phyloP scores from a whole-genome alignment of 2,113 vertebrate species.

The Tursiops truncatus region DNA sequence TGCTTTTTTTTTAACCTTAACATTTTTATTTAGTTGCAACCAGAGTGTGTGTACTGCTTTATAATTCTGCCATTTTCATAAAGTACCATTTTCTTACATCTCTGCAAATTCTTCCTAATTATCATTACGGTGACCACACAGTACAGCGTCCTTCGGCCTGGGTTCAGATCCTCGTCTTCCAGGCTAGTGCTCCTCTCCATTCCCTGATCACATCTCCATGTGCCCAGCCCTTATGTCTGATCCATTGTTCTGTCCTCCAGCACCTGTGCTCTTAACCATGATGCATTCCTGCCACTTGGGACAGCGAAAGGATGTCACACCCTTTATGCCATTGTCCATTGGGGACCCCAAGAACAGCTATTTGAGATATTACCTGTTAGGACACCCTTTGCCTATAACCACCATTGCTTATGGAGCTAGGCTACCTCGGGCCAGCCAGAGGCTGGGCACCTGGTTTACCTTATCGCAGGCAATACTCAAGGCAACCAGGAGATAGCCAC shows the following conservation, averaged over 20 bases:
- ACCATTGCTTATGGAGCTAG: neutral
- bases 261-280: neutral
- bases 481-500: too few species aligned
- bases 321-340: neutral
- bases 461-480: neutral
- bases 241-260: neutral
- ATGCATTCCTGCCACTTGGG: neutral
- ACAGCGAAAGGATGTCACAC: too few species aligned
- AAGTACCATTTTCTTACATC: neutral
- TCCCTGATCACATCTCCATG: accelerated
- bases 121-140: neutral
- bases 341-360: neutral
- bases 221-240: too few species aligned
- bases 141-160: neutral
- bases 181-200: accelerated
- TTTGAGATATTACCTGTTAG: neutral
- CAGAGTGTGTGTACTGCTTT: neutral
- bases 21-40: neutral
- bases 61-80: neutral
- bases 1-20: neutral
- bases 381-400: neutral
- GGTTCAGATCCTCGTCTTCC: neutral
- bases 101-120: neutral
- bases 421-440: accelerated
- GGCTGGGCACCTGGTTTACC: neutral